A percentile compares a stretch with the other conserved stretches of the same genome.
These are phyloP conservation scores for Graphium colonna DNA, from an alignment of 2,888 invertebrate genomes.

Conservation along the genomic window DNA sequence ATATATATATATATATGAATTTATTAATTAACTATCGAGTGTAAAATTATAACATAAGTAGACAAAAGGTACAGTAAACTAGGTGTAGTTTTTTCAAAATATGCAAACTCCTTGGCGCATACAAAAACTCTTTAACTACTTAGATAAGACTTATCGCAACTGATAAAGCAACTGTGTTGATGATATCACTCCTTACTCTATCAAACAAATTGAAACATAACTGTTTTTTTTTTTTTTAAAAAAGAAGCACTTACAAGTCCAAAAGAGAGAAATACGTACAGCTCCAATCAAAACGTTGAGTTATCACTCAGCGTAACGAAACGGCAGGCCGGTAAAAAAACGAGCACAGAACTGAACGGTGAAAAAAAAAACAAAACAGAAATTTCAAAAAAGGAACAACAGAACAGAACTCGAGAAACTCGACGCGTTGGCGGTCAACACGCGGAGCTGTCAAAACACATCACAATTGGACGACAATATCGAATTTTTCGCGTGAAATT, in stretches of 20 bases:
- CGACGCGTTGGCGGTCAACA: constrained; percentile 49
- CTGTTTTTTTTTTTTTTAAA: constrained; percentile 8
- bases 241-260: constrained; percentile 34
- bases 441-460: constrained; percentile 63
- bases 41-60: not conserved
- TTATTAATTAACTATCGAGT: not conserved
- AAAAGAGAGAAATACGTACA: constrained; percentile 55
- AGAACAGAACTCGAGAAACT: constrained; percentile 27
- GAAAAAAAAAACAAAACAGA: constrained; percentile 35
- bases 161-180: constrained; percentile 73
- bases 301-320: constrained; percentile 61
- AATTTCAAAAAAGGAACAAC: constrained; percentile 22
- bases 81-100: constrained; percentile 30
- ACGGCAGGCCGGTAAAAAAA: constrained; percentile 55
- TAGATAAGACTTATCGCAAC: constrained; percentile 65
- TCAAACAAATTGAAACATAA: constrained; percentile 31
- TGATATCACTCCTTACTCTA: constrained; percentile 52
- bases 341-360: constrained; percentile 43
- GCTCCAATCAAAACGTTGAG: constrained; percentile 54
- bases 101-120: constrained; percentile 38
- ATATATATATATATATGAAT: too few species aligned
- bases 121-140: constrained; percentile 40
- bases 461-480: constrained; percentile 73
- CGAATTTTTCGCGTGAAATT: constrained; percentile 78
- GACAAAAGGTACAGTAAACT: constrained; percentile 1